These are phyloP conservation scores for Nineta flava DNA, from an alignment of 2,888 invertebrate species.

Conservation along the genomic window DNA sequence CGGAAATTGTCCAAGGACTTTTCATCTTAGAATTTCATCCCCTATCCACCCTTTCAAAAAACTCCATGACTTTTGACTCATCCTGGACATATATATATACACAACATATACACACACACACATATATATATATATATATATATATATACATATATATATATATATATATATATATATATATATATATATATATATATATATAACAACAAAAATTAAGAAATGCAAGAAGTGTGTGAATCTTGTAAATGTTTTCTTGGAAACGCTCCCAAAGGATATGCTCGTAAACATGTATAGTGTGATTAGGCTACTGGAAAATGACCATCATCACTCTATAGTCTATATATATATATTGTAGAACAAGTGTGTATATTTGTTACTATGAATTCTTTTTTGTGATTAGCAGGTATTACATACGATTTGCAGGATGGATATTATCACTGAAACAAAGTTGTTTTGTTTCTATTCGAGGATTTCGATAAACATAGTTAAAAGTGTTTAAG, in stretches of 20 bases:
- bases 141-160: background rate
- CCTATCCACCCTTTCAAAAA: too few relatives aligned
- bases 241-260: constrained; percentile 1
- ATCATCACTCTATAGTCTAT: background rate
- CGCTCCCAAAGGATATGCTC: constrained; percentile 4
- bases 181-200: background rate
- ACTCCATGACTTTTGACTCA: too few relatives aligned
- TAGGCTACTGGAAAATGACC: background rate
- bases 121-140: background rate
- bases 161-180: background rate
- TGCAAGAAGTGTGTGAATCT: background rate
- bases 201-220: background rate
- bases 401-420: too few relatives aligned
- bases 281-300: constrained; percentile 7
- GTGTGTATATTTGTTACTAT: too few relatives aligned
- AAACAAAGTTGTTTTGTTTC: too few relatives aligned
- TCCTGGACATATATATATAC: too few relatives aligned
- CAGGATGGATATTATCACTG: too few relatives aligned
- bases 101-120: too few relatives aligned
- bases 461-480: background rate
- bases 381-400: too few relatives aligned
- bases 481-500: constrained; percentile 8
- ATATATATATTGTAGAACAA: too few relatives aligned
- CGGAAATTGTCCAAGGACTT: too few relatives aligned
- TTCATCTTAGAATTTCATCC: too few relatives aligned